phyloP scores from a whole-genome alignment of 2,888 invertebrate genomes.

The Chrysina gloriosa region DNA sequence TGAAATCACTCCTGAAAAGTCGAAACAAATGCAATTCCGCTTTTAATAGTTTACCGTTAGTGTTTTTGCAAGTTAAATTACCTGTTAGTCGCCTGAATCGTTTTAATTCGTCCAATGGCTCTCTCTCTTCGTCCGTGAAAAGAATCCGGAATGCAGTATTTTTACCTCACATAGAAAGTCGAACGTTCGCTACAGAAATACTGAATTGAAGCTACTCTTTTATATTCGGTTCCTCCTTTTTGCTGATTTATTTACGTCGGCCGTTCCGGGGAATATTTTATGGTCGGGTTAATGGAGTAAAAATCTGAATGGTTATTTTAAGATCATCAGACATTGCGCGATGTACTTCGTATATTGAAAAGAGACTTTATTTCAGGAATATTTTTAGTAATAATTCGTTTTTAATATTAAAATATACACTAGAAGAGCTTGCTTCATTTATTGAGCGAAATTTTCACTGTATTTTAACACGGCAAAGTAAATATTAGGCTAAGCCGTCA shows the following conservation, averaged over 20 bases:
- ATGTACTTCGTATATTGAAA: too few relatives aligned
- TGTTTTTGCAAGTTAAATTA: constrained; percentile 41
- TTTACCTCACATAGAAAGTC: background rate
- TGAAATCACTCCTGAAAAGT: constrained; percentile 25
- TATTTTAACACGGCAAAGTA: too few relatives aligned
- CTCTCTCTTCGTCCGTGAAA: background rate
- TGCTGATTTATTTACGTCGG: background rate
- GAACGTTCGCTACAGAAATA: background rate
- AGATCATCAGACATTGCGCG: too few relatives aligned
- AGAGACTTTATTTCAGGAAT: too few relatives aligned
- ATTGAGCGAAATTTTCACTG: too few relatives aligned
- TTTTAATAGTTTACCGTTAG: constrained; percentile 39
- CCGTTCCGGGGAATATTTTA: background rate
- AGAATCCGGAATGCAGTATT: background rate
- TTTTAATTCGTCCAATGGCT: constrained; percentile 22
- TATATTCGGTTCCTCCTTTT: background rate
- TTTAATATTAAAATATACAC: too few relatives aligned
- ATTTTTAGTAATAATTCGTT: too few relatives aligned
- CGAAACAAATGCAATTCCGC: constrained; percentile 29
- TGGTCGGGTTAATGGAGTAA: background rate
- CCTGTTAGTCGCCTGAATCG: constrained; percentile 29
- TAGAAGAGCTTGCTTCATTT: too few relatives aligned
- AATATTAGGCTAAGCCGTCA: too few relatives aligned
- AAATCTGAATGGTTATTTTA: background rate
- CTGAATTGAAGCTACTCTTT: background rate